Percentiles rank a stretch among this genome's conserved stretches.
These are phyloP conservation scores for Trisateles emortualis DNA, from an alignment of 2,888 invertebrate genomes.

Conservation along the genomic window DNA sequence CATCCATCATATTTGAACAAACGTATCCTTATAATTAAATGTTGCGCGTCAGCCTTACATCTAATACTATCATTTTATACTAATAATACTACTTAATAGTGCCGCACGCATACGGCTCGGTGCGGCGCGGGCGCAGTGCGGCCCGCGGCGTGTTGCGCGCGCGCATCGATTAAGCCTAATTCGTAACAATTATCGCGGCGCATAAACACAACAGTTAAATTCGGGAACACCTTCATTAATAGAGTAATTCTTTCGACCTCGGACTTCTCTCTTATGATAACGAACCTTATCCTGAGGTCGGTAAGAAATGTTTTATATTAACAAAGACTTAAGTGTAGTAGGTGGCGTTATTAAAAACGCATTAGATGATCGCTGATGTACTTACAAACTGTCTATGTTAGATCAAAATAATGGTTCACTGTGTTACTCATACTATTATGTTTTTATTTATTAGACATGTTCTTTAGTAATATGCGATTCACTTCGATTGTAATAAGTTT, in stretches of 20 bases:
- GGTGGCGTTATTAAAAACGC: conserved; percentile 68
- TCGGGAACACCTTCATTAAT: conserved; percentile 75
- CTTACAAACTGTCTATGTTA: conserved; percentile 16
- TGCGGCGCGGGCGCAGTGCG: conserved; percentile 32
- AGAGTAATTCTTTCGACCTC: conserved; percentile 47
- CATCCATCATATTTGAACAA: conserved; percentile 39
- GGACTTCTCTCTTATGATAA: conserved; percentile 4
- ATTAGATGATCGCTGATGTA: conserved; percentile 52
- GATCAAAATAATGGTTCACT: conserved; percentile 5
- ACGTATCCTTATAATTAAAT: conserved; percentile 37
- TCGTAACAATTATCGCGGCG: conserved; percentile 73
- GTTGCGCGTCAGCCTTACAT: conserved; percentile 13
- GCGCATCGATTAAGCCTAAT: conserved; percentile 62
- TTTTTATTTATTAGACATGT: not conserved
- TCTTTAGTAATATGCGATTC: too few relatives aligned
- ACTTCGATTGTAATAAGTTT: too few relatives aligned
- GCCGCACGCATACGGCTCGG: conserved; percentile 17
- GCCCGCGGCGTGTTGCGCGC: conserved; percentile 39
- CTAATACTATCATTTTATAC: conserved; percentile 34
- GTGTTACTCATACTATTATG: not conserved
- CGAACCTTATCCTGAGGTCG: conserved; percentile 9
- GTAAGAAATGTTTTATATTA: conserved; percentile 20
- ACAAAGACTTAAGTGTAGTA: not conserved
- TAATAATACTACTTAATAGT: conserved; percentile 21
- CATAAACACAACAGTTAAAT: conserved; percentile 69